Percentiles rank a stretch among this genome's conserved stretches.
These are phyloP conservation scores for Drosophila asahinai DNA, from an alignment of 1,140 invertebrate species.

Conservation along the genomic window DNA sequence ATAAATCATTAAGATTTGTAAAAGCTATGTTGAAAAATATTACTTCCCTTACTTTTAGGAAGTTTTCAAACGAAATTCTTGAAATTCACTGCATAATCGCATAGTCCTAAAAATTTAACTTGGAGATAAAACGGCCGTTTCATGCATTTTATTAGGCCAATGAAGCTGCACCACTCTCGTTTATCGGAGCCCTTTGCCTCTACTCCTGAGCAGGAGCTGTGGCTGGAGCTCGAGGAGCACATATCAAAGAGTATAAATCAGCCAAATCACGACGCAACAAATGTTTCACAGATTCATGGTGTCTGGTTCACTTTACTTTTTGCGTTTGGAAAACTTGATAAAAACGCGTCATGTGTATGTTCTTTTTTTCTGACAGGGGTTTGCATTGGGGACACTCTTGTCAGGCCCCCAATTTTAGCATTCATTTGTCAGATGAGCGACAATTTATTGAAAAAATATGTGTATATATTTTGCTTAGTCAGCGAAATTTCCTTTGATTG, in stretches of 20 bases:
- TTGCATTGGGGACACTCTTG: conserved; percentile 39
- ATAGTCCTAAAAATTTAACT: conserved; percentile 58
- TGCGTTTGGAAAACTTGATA: conserved; percentile 43
- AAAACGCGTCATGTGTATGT: conserved; percentile 27
- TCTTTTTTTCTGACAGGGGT: conserved; percentile 6
- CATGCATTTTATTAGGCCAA: conserved; percentile 61
- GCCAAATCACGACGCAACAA: conserved; percentile 74
- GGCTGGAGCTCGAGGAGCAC: conserved; percentile 26
- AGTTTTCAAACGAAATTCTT: too few species aligned
- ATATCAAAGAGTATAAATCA: conserved; percentile 75
- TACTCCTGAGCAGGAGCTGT: background rate
- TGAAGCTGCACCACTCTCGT: conserved; percentile 40
- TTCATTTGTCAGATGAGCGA: conserved; percentile 72
- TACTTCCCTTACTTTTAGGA: background rate
- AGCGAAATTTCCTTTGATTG: conserved; percentile 45
- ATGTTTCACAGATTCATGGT: conserved; percentile 65
- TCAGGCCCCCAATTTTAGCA: conserved; percentile 26
- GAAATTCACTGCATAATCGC: background rate
- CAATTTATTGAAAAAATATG: conserved; percentile 56
- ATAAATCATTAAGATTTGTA: background rate
- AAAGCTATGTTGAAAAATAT: background rate
- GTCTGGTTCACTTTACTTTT: conserved; percentile 23
- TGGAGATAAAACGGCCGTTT: conserved; percentile 27
- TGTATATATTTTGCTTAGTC: conserved; percentile 39
- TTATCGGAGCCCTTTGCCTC: conserved; percentile 48